Percentiles rank a stretch among this genome's conserved stretches.
These are phyloP conservation scores for Gari tellinella DNA, from an alignment of 2,888 invertebrate genomes.

Conservation along the genomic window DNA sequence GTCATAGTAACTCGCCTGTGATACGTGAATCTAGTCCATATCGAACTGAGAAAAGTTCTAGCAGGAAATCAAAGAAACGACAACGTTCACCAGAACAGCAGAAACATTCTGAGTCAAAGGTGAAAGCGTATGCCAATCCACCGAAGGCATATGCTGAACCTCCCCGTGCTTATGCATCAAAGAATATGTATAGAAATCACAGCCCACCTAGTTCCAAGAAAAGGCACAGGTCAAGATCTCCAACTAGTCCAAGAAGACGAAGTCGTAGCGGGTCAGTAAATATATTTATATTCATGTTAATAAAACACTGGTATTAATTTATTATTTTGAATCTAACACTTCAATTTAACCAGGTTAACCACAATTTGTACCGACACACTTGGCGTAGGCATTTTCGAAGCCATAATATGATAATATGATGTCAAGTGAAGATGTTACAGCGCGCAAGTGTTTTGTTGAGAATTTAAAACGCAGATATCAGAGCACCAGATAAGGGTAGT, in stretches of 20 bases:
- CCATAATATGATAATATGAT: too few relatives aligned
- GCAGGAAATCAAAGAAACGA: conserved; percentile 69
- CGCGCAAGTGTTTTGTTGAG: too few relatives aligned
- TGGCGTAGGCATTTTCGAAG: too few relatives aligned
- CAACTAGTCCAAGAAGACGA: conserved; percentile 63
- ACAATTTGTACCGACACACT: too few relatives aligned
- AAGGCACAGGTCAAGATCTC: conserved; percentile 71
- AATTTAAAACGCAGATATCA: too few relatives aligned
- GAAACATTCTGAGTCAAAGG: conserved; percentile 31
- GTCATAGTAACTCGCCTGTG: conserved; percentile 75
- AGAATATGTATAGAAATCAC: conserved; percentile 48
- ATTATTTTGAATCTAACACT: too few relatives aligned
- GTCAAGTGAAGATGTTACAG: too few relatives aligned
- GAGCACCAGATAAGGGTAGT: too few relatives aligned
- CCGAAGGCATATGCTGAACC: conserved; percentile 73
- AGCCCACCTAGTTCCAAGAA: conserved; percentile 72
- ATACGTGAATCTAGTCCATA: conserved; percentile 67
- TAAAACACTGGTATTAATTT: too few relatives aligned
- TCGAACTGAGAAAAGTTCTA: conserved; percentile 58
- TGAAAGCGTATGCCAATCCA: conserved; percentile 23
- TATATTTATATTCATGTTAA: not conserved
- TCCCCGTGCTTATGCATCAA: conserved; percentile 73
- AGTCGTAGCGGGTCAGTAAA: conserved; percentile 45
- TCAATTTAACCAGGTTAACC: too few relatives aligned
- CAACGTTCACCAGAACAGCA: conserved; percentile 56